phyloP scores from a whole-genome alignment of 2,888 invertebrate genomes.

The Orthosia incerta region DNA sequence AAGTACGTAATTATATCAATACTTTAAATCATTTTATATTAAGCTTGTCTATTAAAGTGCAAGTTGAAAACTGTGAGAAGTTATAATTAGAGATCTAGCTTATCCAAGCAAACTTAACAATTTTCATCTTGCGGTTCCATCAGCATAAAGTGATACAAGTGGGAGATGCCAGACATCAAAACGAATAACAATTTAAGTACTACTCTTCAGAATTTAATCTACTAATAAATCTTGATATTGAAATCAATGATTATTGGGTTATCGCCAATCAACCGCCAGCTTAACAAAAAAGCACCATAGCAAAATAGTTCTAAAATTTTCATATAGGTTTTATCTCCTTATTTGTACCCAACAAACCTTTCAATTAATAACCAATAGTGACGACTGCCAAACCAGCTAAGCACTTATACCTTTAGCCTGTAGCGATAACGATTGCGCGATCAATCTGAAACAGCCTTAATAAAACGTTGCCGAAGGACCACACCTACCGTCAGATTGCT shows the following conservation, averaged over 20 bases:
- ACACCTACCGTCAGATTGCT: conserved; percentile 31
- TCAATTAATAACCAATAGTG: not conserved
- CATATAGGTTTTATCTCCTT: not conserved
- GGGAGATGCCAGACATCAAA: no score
- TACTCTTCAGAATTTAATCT: not conserved
- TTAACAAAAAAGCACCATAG: not conserved
- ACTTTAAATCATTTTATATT: conserved; percentile 39
- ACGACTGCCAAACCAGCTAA: not conserved
- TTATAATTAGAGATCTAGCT: not conserved
- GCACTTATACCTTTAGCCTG: conserved; percentile 10
- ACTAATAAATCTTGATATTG: not conserved
- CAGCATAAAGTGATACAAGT: no score
- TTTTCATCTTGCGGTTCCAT: not conserved
- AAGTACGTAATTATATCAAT: conserved; percentile 17
- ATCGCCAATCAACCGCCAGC: not conserved
- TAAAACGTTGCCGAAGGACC: conserved; percentile 32
- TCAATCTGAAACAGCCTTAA: conserved; percentile 19
- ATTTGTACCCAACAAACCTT: not conserved
- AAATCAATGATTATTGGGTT: not conserved
- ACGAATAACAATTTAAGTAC: no score
- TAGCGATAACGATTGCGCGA: conserved; percentile 30
- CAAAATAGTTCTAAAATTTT: not conserved
- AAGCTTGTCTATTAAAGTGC: conserved; percentile 11
- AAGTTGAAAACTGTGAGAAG: conserved; percentile 18
- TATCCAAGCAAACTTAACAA: not conserved